A percentile compares a stretch with the other conserved stretches of the same genome.
Evolutionary conservation across 2,797 vertebrate genomes (phyloP).

Genomic region (Pogoniulus pusillus): DNA sequence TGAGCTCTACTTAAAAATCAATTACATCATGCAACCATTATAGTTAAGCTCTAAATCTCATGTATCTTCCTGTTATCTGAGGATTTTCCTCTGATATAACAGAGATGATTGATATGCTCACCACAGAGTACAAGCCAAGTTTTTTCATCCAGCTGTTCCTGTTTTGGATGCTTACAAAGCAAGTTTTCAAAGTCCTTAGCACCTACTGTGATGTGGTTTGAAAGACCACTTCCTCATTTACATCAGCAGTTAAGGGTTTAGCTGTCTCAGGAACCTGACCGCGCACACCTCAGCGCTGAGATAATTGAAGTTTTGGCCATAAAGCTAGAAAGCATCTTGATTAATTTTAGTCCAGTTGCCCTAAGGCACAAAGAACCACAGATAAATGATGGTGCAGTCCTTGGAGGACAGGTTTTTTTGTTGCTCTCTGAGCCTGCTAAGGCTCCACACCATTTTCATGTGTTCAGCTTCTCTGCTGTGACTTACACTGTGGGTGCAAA

Average conservation of each 20-base stretch:
- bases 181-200: background rate
- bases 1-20: conserved; percentile 53
- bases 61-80: conserved; percentile 55
- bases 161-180: background rate
- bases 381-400: background rate
- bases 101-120: conserved; percentile 25
- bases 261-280: background rate
- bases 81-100: conserved; percentile 54
- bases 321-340: background rate
- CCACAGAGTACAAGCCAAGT: background rate
- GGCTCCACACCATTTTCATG: background rate
- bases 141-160: conserved; percentile 17
- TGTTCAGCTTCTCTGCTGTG: background rate
- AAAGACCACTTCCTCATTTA: background rate
- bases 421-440: background rate
- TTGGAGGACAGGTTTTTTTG: background rate
- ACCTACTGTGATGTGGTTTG: background rate
- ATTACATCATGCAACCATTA: conserved; percentile 39
- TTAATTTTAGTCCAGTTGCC: background rate
- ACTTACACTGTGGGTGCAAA: background rate
- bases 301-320: background rate
- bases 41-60: conserved; percentile 56
- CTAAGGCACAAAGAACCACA: background rate
- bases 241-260: background rate
- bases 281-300: background rate